phyloP scores from a whole-genome alignment of 2,113 vertebrate genomes.

The Castor canadensis region DNA sequence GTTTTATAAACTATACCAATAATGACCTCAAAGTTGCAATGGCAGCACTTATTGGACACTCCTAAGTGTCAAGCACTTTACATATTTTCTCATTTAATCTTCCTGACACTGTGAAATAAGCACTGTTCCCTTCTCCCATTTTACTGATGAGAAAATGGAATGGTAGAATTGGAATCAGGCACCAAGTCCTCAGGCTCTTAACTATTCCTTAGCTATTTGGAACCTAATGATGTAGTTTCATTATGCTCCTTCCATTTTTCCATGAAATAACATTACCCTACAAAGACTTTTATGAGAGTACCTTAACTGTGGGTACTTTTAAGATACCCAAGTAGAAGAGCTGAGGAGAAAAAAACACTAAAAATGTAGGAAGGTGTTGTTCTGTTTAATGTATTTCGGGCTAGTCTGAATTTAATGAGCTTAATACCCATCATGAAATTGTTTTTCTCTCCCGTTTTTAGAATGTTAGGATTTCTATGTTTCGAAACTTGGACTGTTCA shows the following conservation, averaged over 20 bases:
- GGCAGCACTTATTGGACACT: neutral
- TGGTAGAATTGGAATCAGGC: neutral
- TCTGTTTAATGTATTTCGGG: neutral
- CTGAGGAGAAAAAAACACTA: neutral
- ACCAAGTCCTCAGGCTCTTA: neutral
- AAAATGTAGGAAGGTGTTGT: neutral
- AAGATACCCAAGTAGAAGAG: slow-evolving; percentile 16
- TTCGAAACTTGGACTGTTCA: neutral
- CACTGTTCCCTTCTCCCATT: neutral
- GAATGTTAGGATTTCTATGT: neutral
- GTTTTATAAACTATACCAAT: slow-evolving; percentile 1
- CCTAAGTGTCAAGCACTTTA: neutral
- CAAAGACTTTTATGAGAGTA: slow-evolving; percentile 16
- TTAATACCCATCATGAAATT: slow-evolving; percentile 5
- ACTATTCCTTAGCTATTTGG: neutral
- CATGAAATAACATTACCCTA: neutral
- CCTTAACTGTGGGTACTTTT: slow-evolving; percentile 5
- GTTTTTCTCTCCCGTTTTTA: slow-evolving; percentile 33
- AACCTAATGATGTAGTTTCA: neutral
- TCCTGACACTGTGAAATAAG: neutral
- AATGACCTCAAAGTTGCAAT: neutral
- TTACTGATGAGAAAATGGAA: slow-evolving; percentile 24
- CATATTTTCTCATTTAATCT: neutral
- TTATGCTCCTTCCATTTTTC: neutral
- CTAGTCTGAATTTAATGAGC: neutral